Conservation (phyloP, 2,888 invertebrate species). For the Tiliacea citrago region DNA sequence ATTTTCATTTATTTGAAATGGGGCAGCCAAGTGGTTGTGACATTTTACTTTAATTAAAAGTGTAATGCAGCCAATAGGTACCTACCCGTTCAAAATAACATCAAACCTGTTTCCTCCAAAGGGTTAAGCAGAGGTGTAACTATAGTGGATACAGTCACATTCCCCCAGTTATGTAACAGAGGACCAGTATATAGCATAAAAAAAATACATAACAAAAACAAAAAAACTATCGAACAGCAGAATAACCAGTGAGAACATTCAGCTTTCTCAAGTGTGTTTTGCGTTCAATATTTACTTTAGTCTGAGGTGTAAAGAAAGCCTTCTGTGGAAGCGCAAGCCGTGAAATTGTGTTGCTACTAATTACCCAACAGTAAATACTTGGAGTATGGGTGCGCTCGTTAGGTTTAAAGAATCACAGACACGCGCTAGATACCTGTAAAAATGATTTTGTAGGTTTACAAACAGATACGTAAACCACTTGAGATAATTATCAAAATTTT, state of each 20-base stretch:
- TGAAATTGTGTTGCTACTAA: conserved; percentile 66
- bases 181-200: no score
- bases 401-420: conserved; percentile 15
- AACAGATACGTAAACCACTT: neutral
- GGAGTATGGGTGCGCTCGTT: conserved; percentile 20
- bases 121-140: neutral
- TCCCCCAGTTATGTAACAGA: no score
- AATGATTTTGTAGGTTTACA: neutral
- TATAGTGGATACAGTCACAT: no score
- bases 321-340: conserved; percentile 62
- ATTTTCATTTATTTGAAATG: no score
- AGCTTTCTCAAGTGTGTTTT: conserved; percentile 60
- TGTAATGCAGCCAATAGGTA: neutral
- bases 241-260: conserved; percentile 27
- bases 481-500: neutral
- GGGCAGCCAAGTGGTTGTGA: neutral
- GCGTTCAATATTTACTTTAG: conserved; percentile 65
- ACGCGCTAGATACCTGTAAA: conserved; percentile 1
- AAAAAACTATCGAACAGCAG: neutral
- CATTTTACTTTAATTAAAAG: neutral
- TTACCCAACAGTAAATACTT: conserved; percentile 56
- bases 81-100: neutral
- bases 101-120: accelerated
- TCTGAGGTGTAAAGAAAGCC: conserved; percentile 65
- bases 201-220: no score